Conservation (phyloP, 1,140 invertebrate genomes). For the Sarcophaga peregrina region DNA sequence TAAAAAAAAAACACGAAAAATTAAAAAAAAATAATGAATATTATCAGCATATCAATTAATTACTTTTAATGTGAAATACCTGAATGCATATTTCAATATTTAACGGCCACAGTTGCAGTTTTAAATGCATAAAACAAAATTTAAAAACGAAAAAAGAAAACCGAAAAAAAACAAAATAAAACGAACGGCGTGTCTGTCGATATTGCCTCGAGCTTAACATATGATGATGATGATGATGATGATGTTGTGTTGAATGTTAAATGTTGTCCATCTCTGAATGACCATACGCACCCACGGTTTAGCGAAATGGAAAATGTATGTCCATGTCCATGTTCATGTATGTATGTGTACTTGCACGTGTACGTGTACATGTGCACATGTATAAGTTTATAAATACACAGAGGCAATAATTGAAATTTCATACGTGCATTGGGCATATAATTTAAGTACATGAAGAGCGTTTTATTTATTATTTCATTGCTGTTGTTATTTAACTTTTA, state of each 20-base stretch:
- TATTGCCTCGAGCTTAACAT: too few species aligned
- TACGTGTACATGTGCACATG: too few species aligned
- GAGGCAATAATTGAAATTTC: background rate
- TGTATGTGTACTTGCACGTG: background rate
- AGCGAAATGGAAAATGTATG: background rate
- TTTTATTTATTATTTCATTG: background rate
- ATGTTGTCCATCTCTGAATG: background rate
- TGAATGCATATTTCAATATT: background rate
- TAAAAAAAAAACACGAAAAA: too few species aligned
- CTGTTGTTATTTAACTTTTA: constrained; percentile 5
- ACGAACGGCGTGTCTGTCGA: too few species aligned
- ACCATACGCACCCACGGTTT: background rate
- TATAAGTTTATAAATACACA: background rate
- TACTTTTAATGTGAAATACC: constrained; percentile 5
- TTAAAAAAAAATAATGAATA: background rate
- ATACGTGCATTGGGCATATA: constrained; percentile 13
- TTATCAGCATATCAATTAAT: background rate
- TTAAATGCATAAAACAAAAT: constrained; percentile 2
- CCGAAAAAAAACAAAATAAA: too few species aligned
- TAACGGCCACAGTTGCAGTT: constrained; percentile 10
- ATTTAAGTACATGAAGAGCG: background rate
- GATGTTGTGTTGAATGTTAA: too few species aligned
- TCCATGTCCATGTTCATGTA: background rate
- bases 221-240: too few species aligned
- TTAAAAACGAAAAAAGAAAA: too few species aligned